Base-by-base conservation (phyloP, 2,888 invertebrate genomes). In the Dynastes grantii region DNA sequence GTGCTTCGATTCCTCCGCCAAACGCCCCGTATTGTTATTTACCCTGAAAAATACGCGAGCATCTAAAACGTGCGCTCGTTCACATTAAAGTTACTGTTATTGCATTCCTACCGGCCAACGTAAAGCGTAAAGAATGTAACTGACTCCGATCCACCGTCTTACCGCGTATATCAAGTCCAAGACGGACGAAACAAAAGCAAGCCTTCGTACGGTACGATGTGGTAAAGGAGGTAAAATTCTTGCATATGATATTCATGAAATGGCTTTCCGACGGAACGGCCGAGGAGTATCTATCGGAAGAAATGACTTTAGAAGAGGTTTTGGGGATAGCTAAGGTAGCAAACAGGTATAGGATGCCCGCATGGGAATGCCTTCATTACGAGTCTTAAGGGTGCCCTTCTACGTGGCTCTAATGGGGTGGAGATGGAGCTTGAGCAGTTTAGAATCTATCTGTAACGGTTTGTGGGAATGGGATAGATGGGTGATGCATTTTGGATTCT, bases 171-270 rank as follows among this genome's bases (percentile, higher is more conserved):
- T 22, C 16, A 58, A 58, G 16, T 6, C 22, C 16, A 16, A 55
- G 22, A 27, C 16, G 22, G 9, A 58, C 22, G 22, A 58, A 58
- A 58, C 55, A 22, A 16, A 58, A 58, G 8, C 8, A 22, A 22
- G 4, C 16, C 22, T 4, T 22, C 8, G 16, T 8, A 27, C n/a
- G 53, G 53, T n/a, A n/a, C 2, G 16, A 5, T 16, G 55, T 22
- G 22, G 22, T 8, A 8, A 22, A 22, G 8, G 9, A 58, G 22
- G 55, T 58, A 58, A 37, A 40, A 58, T 71, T 37, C 55, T 37
- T n/a, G 71, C 55, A 71, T 71, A 71, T 71, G 71, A 71, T 71
- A 71, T 71, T 71, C 71, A 71, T 71, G 70, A 70, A 70, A 70
- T 70, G 51, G 70, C n/a, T 70, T 70, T 53, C 53, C 70, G 71